These are phyloP conservation scores for Apamea monoglypha DNA, from an alignment of 2,888 invertebrate species.

Conservation along the genomic window DNA sequence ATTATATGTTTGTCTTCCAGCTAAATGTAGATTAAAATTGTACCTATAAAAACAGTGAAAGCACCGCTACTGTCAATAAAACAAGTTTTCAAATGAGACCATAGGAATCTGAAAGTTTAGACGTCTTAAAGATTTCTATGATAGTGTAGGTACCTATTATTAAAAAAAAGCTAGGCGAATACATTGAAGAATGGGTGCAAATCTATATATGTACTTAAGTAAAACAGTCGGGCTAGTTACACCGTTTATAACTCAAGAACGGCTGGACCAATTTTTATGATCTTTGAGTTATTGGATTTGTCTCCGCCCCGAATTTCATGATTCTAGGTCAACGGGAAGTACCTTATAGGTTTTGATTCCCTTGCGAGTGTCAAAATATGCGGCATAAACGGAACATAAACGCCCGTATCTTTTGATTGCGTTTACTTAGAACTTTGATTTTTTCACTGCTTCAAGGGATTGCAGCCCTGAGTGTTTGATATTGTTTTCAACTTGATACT, in stretches of 20 bases:
- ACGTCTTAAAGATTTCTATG: constrained; percentile 19
- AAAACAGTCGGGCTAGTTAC: too few species aligned
- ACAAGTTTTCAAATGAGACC: constrained; percentile 43
- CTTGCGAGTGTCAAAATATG: too few species aligned
- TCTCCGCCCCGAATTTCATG: background rate
- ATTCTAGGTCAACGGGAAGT: too few species aligned
- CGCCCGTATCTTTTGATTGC: too few species aligned
- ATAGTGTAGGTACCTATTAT: background rate
- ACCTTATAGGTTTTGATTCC: too few species aligned
- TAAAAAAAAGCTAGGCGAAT: constrained; percentile 2
- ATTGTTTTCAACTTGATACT: too few species aligned
- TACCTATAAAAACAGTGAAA: constrained; percentile 29
- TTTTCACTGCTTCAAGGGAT: too few species aligned
- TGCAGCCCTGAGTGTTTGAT: too few species aligned
- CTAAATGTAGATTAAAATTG: background rate
- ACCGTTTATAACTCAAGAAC: too few species aligned
- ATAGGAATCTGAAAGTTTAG: constrained; percentile 28
- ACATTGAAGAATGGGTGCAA: background rate
- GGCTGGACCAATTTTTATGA: background rate
- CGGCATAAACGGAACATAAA: too few species aligned
- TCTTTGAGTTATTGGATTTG: background rate
- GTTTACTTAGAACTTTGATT: too few species aligned
- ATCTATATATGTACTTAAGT: too few species aligned
- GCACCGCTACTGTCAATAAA: constrained; percentile 35
- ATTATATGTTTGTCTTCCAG: background rate